Evolutionary conservation across 2,113 vertebrate species (phyloP).

Genomic region (Danionella cerebrum): DNA sequence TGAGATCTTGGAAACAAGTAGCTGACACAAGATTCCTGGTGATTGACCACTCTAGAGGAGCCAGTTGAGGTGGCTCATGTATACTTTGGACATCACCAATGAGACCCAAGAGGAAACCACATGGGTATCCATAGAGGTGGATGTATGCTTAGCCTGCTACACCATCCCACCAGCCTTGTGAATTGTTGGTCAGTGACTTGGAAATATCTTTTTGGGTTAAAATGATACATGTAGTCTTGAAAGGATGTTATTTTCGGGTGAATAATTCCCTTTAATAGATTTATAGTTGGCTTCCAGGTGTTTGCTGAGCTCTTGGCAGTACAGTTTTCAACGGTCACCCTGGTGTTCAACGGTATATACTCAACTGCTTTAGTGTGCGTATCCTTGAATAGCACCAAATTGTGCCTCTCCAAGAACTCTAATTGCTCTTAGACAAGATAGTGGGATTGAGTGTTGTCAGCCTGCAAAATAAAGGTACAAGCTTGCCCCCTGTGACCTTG

Average conservation of each 20-base stretch:
- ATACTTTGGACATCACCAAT: too few relatives aligned
- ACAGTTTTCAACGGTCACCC: neutral
- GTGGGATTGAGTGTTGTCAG: neutral
- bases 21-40: too few relatives aligned
- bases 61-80: too few relatives aligned
- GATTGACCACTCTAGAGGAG: too few relatives aligned
- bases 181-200: too few relatives aligned
- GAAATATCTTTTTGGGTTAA: too few relatives aligned
- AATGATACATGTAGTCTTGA: too few relatives aligned
- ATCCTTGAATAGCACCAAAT: slow-evolving; percentile 1
- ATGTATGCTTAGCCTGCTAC: too few relatives aligned
- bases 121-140: too few relatives aligned
- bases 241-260: neutral
- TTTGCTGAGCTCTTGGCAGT: neutral
- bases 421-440: neutral
- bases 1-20: too few relatives aligned
- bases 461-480: neutral
- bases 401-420: neutral
- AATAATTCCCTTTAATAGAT: neutral
- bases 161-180: too few relatives aligned
- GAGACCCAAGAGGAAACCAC: too few relatives aligned
- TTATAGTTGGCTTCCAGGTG: neutral
- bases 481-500: neutral
- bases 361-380: neutral
- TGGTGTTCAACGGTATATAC: slow-evolving; percentile 4